Evolutionary conservation across 1,140 invertebrate species (phyloP), one percentile per base, ranked within the genome.

Genomic region (Halyomorpha halys): DNA sequence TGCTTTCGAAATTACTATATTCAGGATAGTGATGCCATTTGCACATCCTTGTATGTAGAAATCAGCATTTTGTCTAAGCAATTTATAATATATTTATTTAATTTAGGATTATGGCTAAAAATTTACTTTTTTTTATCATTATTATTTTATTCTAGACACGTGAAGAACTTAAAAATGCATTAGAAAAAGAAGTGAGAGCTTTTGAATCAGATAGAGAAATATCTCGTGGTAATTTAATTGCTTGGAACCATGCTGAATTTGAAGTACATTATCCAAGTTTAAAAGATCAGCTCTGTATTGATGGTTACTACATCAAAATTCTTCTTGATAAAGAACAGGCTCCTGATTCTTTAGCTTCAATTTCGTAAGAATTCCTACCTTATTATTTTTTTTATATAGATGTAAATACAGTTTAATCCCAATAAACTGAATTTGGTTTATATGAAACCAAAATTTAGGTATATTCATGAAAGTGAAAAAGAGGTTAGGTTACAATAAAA

Each of bases 161-260:
- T 61, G 95, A 98, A 77, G 97, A 99, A 75, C 76, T 99, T 44
- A 80, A 90, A 66, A 88, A 91, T 72, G 87, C 91, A 1, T 79
- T 99, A 53, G 94, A 98, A 73, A 94, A 91, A 74, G 97, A 99
- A 77, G 59, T 98, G 44, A 80, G 94, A 60, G 83, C 87, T 23
- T 96, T 99, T 74, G 83, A 83, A 0, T 85, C 85, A 4, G 95
- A 99, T 75, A 84, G 91, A 66, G 97, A 99, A 72, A 80, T 97
- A 62, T 86, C 90, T 21, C 85, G 85, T 18, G 81, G 82, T 59
- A 82, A 82, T 63, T 78, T 91, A 16, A 92, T 97, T 1, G 89
- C 93, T 0, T 99, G 97, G 97, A 99, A 99, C 80, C 92, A 98
- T 78, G 83, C 88, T 59, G 97, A 99, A 77, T 95, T 98, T 74